Evolutionary conservation across 1,140 invertebrate species (phyloP).

Genomic region (Panonychus citri): DNA sequence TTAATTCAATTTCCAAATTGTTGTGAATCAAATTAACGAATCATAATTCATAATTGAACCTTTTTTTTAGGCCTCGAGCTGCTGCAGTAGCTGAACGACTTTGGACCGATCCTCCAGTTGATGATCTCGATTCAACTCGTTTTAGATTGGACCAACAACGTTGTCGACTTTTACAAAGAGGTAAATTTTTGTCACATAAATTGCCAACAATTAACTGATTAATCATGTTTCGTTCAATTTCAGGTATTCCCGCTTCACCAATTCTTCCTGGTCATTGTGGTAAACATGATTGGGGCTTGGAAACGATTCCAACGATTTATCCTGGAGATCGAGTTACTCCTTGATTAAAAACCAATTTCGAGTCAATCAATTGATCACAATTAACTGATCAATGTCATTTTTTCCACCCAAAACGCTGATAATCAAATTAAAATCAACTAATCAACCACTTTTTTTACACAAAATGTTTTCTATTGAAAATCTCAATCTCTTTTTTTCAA

Average conservation of each 20-base stretch:
- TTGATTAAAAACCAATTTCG: no score
- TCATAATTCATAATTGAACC: neutral
- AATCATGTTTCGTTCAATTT: no score
- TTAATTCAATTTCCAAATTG: neutral
- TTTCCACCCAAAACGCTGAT: no score
- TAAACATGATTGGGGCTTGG: slow-evolving; percentile 18
- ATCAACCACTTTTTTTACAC: no score
- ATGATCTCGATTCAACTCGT: neutral
- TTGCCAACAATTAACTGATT: no score
- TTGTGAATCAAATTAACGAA: neutral
- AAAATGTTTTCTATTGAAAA: no score
- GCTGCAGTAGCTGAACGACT: slow-evolving; percentile 57
- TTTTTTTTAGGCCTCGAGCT: slow-evolving; percentile 33
- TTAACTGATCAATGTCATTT: no score
- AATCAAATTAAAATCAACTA: no score
- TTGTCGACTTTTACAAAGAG: slow-evolving; percentile 7
- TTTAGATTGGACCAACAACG: neutral
- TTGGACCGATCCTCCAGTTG: slow-evolving; percentile 29
- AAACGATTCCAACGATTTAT: neutral
- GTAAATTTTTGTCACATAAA: slow-evolving; percentile 14
- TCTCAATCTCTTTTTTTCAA: no score
- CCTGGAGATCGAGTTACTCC: neutral
- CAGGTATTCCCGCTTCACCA: slow-evolving; percentile 18
- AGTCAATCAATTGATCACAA: no score
- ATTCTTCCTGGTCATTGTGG: slow-evolving; percentile 22